A percentile compares a stretch with the other conserved stretches of the same genome.
These are phyloP conservation scores for Manis crassicaudata DNA, from an alignment of 2,797 vertebrate genomes.

Conservation along the genomic window DNA sequence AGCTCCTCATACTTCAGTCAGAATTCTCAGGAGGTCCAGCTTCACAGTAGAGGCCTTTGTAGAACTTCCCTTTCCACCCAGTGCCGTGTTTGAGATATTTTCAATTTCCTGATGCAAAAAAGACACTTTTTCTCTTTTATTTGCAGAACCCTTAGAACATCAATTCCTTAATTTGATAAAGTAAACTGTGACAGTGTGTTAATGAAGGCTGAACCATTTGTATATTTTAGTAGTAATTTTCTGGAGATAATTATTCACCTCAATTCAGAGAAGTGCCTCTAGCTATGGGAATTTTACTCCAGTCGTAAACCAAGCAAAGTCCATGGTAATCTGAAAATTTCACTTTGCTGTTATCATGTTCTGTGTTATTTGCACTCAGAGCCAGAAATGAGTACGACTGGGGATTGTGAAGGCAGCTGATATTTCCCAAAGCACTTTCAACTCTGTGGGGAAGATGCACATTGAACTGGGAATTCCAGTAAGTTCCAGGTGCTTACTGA, in stretches of 20 bases:
- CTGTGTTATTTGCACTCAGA: neutral
- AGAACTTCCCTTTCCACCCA: too few species aligned
- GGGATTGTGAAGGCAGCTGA: neutral
- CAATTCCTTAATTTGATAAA: constrained; percentile 30
- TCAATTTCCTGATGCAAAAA: neutral
- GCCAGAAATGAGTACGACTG: neutral
- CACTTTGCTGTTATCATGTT: neutral
- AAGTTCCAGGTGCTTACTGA: neutral
- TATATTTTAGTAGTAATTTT: constrained; percentile 45
- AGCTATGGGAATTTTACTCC: neutral
- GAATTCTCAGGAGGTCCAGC: neutral
- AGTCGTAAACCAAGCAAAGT: neutral
- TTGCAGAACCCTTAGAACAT: neutral
- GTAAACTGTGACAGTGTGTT: constrained; percentile 8
- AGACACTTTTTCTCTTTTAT: neutral
- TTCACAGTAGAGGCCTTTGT: neutral
- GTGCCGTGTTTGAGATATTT: neutral
- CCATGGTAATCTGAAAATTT: neutral
- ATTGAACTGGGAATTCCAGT: neutral
- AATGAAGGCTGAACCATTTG: neutral
- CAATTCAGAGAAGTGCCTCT: neutral
- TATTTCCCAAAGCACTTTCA: neutral
- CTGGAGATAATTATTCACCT: constrained; percentile 34
- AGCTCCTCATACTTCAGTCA: fast-evolving
- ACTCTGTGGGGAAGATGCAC: neutral